Evolutionary conservation across 2,113 vertebrate genomes (phyloP), one percentile per base, ranked within the genome.

Genomic region (Panthera leo): DNA sequence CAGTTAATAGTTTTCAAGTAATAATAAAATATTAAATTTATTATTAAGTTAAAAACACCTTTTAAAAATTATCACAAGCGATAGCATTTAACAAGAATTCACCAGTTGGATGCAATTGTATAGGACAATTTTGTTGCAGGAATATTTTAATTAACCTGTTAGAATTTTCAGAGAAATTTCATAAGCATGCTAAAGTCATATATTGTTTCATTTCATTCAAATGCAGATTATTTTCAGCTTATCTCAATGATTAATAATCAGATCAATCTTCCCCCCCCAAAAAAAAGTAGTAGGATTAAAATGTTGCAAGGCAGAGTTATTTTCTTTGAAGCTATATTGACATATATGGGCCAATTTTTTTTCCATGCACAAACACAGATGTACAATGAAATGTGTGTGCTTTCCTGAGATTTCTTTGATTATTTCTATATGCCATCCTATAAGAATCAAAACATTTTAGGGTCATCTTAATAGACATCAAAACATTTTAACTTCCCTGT

Each of bases 321-420:
- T 90, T 96, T 97, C 91, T 93, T 91, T 94, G 94, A 97, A 48
- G 76, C 61, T 96, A 55, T 92, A 91, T 94, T 87, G 95, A 97
- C 92, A 90, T 75, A 96, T 78, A 91, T 80, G 95, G 96, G 90
- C 80, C 53, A 94, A 80, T 65, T 92, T 89, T 97, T 97, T 93
- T 96, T 95, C 65, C 96, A 97, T 98, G 98, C 97, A 98, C 94
- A 94, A 98, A 98, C 98, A 98, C 98, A 98, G 95, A 96, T 97
- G 97, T 98, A 98, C 97, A 96, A 98, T 98, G 98, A 97, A 98
- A 98, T 98, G 97, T 98, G 98, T 98, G 98, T 98, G 97, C 98
- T 98, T 98, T 98, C 98, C 98, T 95, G 96, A 97, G 78, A 97
- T 95, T 75, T 95, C 48, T 78, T 85, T n/a, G 87, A 92, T 91